Conservation (phyloP, 2,113 vertebrate species). For the Mungos mungo region DNA sequence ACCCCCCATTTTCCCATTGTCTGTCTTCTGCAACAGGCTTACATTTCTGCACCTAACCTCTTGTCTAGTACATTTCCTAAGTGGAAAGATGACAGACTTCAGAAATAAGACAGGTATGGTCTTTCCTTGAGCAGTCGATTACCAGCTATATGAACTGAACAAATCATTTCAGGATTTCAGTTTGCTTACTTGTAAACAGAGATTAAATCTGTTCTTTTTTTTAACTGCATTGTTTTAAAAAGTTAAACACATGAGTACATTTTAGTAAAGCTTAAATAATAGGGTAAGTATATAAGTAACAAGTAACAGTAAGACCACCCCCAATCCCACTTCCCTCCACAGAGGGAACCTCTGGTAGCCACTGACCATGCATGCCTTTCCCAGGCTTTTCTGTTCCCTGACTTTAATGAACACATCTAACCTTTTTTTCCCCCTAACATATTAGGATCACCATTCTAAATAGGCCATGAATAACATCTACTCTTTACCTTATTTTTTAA, state of each 20-base stretch:
- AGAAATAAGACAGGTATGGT: not conserved
- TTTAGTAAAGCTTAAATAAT: not conserved
- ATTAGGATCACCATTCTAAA: not conserved
- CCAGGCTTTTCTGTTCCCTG: not conserved
- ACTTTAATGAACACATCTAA: too few species aligned
- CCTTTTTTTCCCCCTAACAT: not conserved
- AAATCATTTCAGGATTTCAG: constrained; percentile 17
- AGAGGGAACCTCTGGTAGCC: not conserved
- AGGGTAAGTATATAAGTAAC: not conserved
- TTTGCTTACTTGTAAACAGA: not conserved
- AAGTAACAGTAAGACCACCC: not conserved
- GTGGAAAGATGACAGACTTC: not conserved
- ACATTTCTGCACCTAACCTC: not conserved
- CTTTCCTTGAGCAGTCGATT: not conserved
- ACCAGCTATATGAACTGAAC: not conserved
- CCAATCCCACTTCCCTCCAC: too few species aligned
- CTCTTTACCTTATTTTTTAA: not conserved
- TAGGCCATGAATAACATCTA: not conserved
- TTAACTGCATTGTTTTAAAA: not conserved
- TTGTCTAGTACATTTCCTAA: not conserved
- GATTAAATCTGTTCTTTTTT: not conserved
- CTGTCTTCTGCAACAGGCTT: not conserved
- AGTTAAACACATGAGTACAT: not conserved
- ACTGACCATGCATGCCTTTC: not conserved
- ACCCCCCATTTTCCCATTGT: not conserved